Evolutionary conservation across 2,888 invertebrate species (phyloP).

Genomic region (Microplitis manilae): DNA sequence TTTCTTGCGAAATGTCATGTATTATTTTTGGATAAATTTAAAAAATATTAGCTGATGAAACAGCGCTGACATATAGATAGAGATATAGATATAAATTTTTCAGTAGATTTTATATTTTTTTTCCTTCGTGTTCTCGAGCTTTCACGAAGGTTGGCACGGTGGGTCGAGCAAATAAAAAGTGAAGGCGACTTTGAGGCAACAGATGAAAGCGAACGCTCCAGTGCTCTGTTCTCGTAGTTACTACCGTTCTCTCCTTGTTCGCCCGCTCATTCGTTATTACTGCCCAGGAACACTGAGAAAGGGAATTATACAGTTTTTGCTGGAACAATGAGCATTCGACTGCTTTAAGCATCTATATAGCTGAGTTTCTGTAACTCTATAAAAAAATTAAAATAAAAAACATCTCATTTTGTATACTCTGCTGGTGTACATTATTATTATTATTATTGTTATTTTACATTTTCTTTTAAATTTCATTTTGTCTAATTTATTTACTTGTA

Average conservation of each 20-base stretch:
- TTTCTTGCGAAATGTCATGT: too few relatives aligned
- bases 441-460: not conserved
- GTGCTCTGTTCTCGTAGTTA: not conserved
- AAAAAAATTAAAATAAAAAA: not conserved
- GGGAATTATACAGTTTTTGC: slow-evolving; percentile 11
- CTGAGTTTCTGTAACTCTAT: not conserved
- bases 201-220: slow-evolving; percentile 38
- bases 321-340: slow-evolving; percentile 9
- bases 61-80: slow-evolving; percentile 6
- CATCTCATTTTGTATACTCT: not conserved
- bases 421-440: not conserved
- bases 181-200: slow-evolving; percentile 41
- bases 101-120: not conserved
- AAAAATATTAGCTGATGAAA: too few relatives aligned
- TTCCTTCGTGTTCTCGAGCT: slow-evolving; percentile 6
- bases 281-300: slow-evolving; percentile 10
- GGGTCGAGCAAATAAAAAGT: slow-evolving; percentile 39
- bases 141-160: slow-evolving; percentile 2
- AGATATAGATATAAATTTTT: not conserved
- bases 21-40: too few relatives aligned
- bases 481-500: not conserved
- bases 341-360: slow-evolving; percentile 3
- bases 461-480: not conserved
- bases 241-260: slow-evolving; percentile 21
- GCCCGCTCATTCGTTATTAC: slow-evolving; percentile 17